Evolutionary conservation across 1,140 invertebrate species (phyloP).

Genomic region (Panagrolaimus sp.): DNA sequence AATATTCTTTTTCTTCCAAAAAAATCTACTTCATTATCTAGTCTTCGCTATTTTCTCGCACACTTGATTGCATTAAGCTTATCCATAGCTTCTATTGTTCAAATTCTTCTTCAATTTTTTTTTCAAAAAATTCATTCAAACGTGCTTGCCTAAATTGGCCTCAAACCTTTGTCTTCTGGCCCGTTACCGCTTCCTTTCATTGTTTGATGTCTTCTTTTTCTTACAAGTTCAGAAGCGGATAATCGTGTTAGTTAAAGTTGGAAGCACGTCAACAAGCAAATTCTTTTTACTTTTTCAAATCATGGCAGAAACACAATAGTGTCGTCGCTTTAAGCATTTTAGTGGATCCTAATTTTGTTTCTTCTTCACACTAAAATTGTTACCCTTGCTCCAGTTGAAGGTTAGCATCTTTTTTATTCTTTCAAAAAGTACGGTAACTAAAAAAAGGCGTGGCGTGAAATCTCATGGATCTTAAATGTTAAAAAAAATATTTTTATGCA

Average conservation of each 20-base stretch:
- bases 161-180: constrained; percentile 16
- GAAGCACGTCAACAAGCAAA: constrained; percentile 3
- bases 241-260: constrained; percentile 12
- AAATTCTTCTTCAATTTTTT: too few relatives aligned
- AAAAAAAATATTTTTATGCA: too few relatives aligned
- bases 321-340: too few relatives aligned
- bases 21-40: background rate
- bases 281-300: too few relatives aligned
- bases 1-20: background rate
- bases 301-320: too few relatives aligned
- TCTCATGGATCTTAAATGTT: too few relatives aligned
- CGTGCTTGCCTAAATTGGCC: background rate
- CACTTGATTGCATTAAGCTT: constrained; percentile 10
- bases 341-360: too few relatives aligned
- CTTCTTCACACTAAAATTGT: too few relatives aligned
- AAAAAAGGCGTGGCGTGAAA: too few relatives aligned
- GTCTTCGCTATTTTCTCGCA: background rate
- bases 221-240: constrained; percentile 9
- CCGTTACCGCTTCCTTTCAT: background rate
- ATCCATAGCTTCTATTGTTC: background rate
- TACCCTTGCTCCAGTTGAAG: too few relatives aligned
- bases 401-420: too few relatives aligned
- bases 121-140: background rate
- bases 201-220: background rate
- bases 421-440: too few relatives aligned